Evolutionary conservation across 2,113 vertebrate species (phyloP).

Genomic region (Bombycilla garrulus): DNA sequence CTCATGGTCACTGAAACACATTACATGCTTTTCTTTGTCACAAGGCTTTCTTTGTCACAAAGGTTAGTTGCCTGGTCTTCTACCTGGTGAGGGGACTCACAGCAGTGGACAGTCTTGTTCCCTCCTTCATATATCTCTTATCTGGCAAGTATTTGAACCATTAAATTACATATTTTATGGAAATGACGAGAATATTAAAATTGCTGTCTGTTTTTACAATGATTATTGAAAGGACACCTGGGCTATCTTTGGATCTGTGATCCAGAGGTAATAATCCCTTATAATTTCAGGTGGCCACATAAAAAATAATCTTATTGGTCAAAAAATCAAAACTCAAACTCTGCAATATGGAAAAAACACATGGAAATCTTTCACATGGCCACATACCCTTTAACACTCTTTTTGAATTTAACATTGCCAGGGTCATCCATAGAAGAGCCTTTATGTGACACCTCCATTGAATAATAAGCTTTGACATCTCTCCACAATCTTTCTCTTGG

Average conservation of each 20-base stretch:
- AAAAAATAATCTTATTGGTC: neutral
- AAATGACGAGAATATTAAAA: neutral
- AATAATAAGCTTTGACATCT: neutral
- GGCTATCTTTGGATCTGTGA: neutral
- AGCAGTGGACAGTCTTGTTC: neutral
- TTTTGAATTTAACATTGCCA: neutral
- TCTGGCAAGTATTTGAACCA: neutral
- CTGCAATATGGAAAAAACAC: neutral
- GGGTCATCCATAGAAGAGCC: neutral
- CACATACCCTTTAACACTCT: neutral
- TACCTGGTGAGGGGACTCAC: neutral
- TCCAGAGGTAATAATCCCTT: neutral
- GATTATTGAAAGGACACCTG: neutral
- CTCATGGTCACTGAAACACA: fast-evolving
- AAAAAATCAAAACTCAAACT: neutral
- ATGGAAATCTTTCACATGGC: neutral
- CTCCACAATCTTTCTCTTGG: neutral
- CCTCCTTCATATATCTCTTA: neutral
- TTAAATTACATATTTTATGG: neutral
- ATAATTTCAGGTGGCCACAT: neutral
- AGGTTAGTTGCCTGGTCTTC: neutral
- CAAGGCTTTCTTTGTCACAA: neutral
- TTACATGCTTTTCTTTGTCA: neutral
- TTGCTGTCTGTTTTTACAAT: neutral
- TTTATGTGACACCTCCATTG: neutral